Base-by-base conservation (phyloP, 2,113 vertebrate species). In the Epinephelus fuscoguttatus region DNA sequence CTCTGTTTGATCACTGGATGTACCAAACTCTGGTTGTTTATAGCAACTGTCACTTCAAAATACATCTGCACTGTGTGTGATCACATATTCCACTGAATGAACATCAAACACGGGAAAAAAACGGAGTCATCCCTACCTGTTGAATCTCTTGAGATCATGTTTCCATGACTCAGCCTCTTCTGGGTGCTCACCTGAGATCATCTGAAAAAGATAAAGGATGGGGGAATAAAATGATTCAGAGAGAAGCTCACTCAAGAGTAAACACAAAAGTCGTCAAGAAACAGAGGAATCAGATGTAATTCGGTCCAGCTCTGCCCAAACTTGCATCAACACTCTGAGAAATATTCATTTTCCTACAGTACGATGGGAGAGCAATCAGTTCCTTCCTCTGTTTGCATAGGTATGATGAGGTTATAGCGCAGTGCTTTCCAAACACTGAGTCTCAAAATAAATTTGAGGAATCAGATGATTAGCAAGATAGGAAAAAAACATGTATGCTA, bases 161-260 rank as follows among this genome's bases (percentile, higher is more conserved):
- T 90, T 88, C 88, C 84, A 88, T 85, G 69, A 89, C 33, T 86
- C 87, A 76, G 80, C 74, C 60, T 70, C 70, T 82, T 85, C 72
- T 78, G 18, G 2, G 17, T 5, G 68, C 66, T 85, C 86, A 77
- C 66, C 66, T 77, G 71, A 82, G 78, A 87, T 84, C 73, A 87
- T 59, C 93, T 94, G 89, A 78, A 90, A 91, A 63, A 87, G 53
- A 91, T 70, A 75, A 75, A 83, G 45, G 74, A 73, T 19, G 14
- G 37, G n/a, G 25, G 68, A 72, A 81, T 57, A 12, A 78, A 80
- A 75, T 89, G 49, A 84, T 76, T 86, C 50, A 87, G 68, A 66
- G 42, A 59, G 37, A 53, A 14, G 27, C 19, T 72, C 80, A 52
- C 60, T 83, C 9, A 70, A 71, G 18, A 45, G 23, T 47, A 75